These are phyloP conservation scores for Drosophila algonquin DNA, from an alignment of 2,888 invertebrate genomes.

Conservation along the genomic window DNA sequence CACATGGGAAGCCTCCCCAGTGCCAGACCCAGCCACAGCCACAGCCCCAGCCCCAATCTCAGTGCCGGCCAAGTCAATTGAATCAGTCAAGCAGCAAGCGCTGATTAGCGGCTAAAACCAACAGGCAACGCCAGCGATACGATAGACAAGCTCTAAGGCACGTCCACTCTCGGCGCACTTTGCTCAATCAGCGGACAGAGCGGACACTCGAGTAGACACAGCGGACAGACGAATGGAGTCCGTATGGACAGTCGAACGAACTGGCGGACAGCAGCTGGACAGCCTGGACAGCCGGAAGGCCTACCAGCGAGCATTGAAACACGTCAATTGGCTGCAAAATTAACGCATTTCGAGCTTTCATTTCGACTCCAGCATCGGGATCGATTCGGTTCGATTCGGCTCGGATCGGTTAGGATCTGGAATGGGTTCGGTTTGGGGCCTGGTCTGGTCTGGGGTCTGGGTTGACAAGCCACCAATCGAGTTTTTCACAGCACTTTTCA, in stretches of 20 bases:
- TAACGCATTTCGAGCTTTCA: conserved; percentile 78
- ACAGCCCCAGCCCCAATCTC: neutral
- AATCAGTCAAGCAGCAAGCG: conserved; percentile 71
- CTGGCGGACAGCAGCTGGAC: neutral
- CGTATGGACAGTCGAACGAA: too few species aligned
- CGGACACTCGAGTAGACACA: conserved; percentile 11
- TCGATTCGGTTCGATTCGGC: conserved; percentile 16
- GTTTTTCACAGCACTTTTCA: conserved; percentile 49
- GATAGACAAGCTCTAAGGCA: conserved; percentile 39
- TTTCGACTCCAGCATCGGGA: conserved; percentile 12
- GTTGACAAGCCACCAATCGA: conserved; percentile 50
- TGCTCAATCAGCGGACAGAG: conserved; percentile 62
- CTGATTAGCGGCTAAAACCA: conserved; percentile 71
- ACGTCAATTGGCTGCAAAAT: conserved; percentile 72
- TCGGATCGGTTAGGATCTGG: conserved; percentile 25
- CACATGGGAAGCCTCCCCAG: conserved; percentile 36
- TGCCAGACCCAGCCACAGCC: neutral
- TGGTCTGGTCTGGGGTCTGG: conserved; percentile 21
- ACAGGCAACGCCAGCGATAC: conserved; percentile 19
- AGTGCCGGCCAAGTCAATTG: conserved; percentile 65
- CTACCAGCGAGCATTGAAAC: conserved; percentile 39
- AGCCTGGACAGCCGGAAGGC: conserved; percentile 27
- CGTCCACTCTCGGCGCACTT: conserved; percentile 60
- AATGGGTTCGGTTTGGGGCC: too few species aligned
- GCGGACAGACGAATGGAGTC: too few species aligned